A percentile compares a stretch with the other conserved stretches of the same genome.
These are phyloP conservation scores for Drosophila nannoptera DNA, from an alignment of 1,140 invertebrate genomes.

Conservation along the genomic window DNA sequence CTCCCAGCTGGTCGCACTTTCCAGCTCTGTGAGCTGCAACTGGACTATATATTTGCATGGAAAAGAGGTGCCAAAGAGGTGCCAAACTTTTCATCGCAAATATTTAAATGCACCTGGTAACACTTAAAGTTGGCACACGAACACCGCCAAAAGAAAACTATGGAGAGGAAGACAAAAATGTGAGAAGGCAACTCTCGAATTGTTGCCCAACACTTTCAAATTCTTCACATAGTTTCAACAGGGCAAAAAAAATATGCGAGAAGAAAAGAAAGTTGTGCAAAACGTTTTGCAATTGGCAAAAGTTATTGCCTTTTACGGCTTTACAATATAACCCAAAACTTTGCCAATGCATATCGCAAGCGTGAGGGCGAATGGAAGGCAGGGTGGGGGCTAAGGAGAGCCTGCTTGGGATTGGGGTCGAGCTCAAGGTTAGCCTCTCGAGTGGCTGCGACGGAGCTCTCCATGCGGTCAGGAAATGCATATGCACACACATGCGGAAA, in stretches of 20 bases:
- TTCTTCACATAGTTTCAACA: conserved; percentile 14
- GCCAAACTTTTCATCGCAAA: neutral
- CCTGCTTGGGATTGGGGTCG: neutral
- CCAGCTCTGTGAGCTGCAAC: too few relatives aligned
- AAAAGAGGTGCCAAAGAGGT: neutral
- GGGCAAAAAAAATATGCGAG: neutral
- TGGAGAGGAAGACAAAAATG: neutral
- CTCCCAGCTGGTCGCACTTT: too few relatives aligned
- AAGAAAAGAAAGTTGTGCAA: conserved; percentile 28
- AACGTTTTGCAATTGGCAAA: conserved; percentile 50
- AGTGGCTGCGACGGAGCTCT: conserved; percentile 11
- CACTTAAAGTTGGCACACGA: neutral
- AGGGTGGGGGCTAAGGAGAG: too few relatives aligned
- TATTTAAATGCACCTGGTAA: conserved; percentile 3
- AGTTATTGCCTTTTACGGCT: conserved; percentile 45
- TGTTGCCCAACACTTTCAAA: conserved; percentile 16
- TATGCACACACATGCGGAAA: conserved; percentile 16
- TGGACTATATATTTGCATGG: neutral
- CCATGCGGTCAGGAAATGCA: conserved; percentile 26
- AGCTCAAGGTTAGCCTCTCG: neutral
- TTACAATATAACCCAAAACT: conserved; percentile 41
- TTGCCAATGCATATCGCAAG: conserved; percentile 37
- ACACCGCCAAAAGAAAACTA: neutral
- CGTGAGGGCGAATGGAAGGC: too few relatives aligned
- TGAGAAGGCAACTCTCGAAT: conserved; percentile 1